Evolutionary conservation across 2,113 vertebrate genomes (phyloP), one percentile per base, ranked within the genome.

Genomic region (Lynx canadensis): DNA sequence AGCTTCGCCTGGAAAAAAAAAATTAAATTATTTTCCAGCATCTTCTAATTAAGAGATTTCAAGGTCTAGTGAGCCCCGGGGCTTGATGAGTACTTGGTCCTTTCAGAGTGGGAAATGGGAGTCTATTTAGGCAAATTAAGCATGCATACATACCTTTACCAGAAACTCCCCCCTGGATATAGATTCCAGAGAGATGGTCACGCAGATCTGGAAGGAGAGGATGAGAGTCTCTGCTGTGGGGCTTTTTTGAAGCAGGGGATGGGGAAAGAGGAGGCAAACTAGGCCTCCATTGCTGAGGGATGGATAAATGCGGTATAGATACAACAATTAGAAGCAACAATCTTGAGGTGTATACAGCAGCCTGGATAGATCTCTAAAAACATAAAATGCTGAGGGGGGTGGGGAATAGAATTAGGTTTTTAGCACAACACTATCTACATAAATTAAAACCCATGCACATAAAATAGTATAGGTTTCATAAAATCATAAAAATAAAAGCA

Each of bases 401-500:
- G 1, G 1, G 13, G 84, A 88, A 79, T 3, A 38, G 80, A 81
- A 81, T 33, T 36, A 31, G 33, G 63, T 63, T 79, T 71, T 92
- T 85, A 86, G 31, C 89, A 66, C 81, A 55, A 50, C 41, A 29
- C 18, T 52, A 25, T 74, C 74, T 57, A 85, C 41, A 85, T 85
- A 94, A 88, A 84, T 79, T 48, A 84, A 79, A 91, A 90, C 33
- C 23, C 38, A 65, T 27, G 66, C 11, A 50, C 36, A 41, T 45
- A 63, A 91, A 78, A 76, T 31, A 18, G 90, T 57, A 25, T 2
- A 50, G 60, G 5, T 48, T 80, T 88, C 29, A 33, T 88, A 52
- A 48, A 88, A 88, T 27, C 71, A 36, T 63, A 60, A 95, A 97
- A 78, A 92, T 80, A 60, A 89, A 92, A 88, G 50, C n/a, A 69